Conservation (phyloP, 1,140 invertebrate species). For the Zaprionus ghesquierei region DNA sequence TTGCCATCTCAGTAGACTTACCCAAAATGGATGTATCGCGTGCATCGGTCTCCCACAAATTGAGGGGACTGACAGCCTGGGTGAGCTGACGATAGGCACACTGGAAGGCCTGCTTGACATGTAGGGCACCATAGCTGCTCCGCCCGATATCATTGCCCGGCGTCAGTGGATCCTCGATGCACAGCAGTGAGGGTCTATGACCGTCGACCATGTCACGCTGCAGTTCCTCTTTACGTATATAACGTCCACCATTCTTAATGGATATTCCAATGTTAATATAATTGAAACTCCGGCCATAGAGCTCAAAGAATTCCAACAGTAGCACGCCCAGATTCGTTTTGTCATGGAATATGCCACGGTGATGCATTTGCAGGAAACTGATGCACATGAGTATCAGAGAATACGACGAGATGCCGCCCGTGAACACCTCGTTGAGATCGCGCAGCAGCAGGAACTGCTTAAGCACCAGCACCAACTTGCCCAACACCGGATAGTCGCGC, state of each 20-base stretch:
- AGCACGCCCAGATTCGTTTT: conserved; percentile 95
- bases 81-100: conserved; percentile 95
- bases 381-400: conserved; percentile 99
- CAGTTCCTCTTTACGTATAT: conserved; percentile 97
- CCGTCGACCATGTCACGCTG: conserved; percentile 96
- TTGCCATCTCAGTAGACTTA: conserved; percentile 28
- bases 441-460: conserved; percentile 98
- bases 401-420: conserved; percentile 98
- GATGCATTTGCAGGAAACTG: conserved; percentile 94
- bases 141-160: conserved; percentile 98
- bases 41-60: conserved; percentile 85
- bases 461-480: conserved; percentile 97
- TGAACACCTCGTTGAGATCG: conserved; percentile 99
- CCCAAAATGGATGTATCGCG: conserved; percentile 76
- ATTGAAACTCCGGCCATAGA: conserved; percentile 98
- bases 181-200: conserved; percentile 95
- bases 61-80: conserved; percentile 89
- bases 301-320: conserved; percentile 98
- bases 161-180: conserved; percentile 98
- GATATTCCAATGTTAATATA: conserved; percentile 97
- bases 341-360: conserved; percentile 85
- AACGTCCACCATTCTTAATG: conserved; percentile 96
- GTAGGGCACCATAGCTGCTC: conserved; percentile 95
- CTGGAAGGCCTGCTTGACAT: conserved; percentile 97
- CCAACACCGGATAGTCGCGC: conserved; percentile 91